Percentiles rank a stretch among this genome's conserved stretches.
Conservation (phyloP, 2,888 invertebrate genomes). For the Eupithecia pulchellata region DNA sequence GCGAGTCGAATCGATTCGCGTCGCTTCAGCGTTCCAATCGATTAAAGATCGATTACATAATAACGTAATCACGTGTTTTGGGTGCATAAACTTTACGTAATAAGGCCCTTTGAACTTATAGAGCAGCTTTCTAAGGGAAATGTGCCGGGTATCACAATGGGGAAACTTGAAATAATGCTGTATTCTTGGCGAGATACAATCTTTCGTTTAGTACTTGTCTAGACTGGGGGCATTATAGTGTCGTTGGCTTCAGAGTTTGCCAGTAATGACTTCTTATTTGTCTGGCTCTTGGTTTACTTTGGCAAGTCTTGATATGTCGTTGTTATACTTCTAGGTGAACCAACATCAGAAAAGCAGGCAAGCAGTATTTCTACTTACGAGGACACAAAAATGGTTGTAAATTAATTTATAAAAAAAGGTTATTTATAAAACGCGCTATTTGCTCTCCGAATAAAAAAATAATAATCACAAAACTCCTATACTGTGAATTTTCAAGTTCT, state of each 20-base stretch:
- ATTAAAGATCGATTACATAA: conserved; percentile 67
- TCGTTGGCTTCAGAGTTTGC: conserved; percentile 16
- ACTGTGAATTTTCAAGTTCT: background rate
- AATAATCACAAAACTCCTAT: too few species aligned
- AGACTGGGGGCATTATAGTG: conserved; percentile 18
- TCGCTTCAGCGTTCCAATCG: conserved; percentile 60
- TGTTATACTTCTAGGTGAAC: background rate
- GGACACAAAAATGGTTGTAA: too few species aligned
- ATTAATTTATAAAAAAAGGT: too few species aligned
- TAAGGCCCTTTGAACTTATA: conserved; percentile 43
- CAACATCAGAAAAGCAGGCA: background rate
- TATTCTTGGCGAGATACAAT: conserved; percentile 35
- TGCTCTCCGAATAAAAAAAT: too few species aligned
- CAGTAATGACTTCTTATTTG: conserved; percentile 17
- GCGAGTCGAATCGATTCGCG: conserved; percentile 64
- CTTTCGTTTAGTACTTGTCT: conserved; percentile 36
- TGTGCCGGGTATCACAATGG: conserved; percentile 40
- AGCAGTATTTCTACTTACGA: too few species aligned
- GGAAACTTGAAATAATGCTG: conserved; percentile 33
- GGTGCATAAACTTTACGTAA: conserved; percentile 51
- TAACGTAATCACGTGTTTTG: conserved; percentile 47
- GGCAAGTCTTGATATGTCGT: background rate
- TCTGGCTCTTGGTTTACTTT: background rate
- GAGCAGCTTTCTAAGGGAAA: conserved; percentile 44
- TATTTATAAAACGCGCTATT: too few species aligned